Base-by-base conservation (phyloP, 2,888 invertebrate species). In the Tenthredo distinguenda region DNA sequence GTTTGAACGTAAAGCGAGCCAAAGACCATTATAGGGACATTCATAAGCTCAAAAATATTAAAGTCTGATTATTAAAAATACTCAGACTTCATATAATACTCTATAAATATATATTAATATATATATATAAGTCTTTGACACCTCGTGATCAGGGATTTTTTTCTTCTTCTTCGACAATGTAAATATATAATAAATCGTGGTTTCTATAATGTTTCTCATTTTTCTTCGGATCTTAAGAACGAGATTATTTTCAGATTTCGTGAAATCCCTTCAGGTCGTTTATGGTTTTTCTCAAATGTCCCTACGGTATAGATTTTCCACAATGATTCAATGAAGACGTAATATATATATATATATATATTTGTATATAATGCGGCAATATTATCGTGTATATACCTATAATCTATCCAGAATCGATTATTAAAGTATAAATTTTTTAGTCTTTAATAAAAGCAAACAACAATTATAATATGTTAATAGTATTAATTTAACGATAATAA, bases 61-160 rank as follows among this genome's bases (percentile, higher is more conserved):
- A 79, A 79, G 55, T 79, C 55, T 58, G 79, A 79, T 55, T 79
- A 79, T 79, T 10, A 79, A 50, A 79, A 79, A 55, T 58, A 37
- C 1, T 79, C 55, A 79, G 79, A 26, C 79, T 79, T 79, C 9
- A 47, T 26, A 79, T 58, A 79, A 58, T 58, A 79, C 79, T n/a
- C 37, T 31, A 55, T 79, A 58, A n/a, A 79, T 34, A 34, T 79
- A 79, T 50, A 26, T 76, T 43, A n/a, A 50, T 77, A 50, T 34
- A 37, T 55, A n/a, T n/a, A 76, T 58, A 79, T 79, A 58, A 79
- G 79, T 55, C 79, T 58, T 79, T 58, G 71, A 72, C 71, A 37
- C 71, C 40, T 31, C 71, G 40, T 72, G 71, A 37, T n/a, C n/a
- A 18, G 71, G 40, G n/a, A n/a, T n/a, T n/a, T 72, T 40, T 72